Evolutionary conservation across 2,113 vertebrate genomes (phyloP).

Genomic region (Onychostruthus taczanowskii): DNA sequence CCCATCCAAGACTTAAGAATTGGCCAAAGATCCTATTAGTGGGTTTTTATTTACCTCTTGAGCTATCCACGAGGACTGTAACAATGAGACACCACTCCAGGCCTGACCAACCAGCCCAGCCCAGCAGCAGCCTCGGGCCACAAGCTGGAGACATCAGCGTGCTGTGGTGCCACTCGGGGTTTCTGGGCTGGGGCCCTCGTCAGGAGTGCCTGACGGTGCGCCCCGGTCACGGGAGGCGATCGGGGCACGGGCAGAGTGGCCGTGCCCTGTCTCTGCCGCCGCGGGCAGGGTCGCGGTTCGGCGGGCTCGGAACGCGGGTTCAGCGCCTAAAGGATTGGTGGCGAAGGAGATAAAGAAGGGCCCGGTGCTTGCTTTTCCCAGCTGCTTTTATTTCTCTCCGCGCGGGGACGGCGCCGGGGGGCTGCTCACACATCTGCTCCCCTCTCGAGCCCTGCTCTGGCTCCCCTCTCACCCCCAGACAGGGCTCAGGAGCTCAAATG

Average conservation of each 20-base stretch:
- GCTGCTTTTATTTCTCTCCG: no score
- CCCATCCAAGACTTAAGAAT: neutral
- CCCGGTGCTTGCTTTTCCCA: no score
- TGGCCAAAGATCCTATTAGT: neutral
- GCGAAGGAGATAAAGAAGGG: no score
- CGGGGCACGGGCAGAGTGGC: no score
- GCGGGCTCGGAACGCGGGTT: no score
- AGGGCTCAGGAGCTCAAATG: neutral
- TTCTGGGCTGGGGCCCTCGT: no score
- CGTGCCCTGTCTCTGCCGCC: no score
- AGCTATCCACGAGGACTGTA: neutral
- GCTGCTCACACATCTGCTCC: neutral
- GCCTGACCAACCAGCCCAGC: neutral
- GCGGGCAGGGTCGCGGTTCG: no score
- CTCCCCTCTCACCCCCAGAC: neutral
- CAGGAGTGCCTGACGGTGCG: neutral
- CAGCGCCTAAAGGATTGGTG: no score
- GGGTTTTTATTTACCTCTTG: neutral
- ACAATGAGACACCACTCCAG: neutral
- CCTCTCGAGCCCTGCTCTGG: neutral
- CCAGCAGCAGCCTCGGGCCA: neutral
- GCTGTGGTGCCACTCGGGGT: rapidly evolving
- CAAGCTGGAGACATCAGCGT: neutral
- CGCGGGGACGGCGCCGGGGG: no score
- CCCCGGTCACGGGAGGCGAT: no score